Percentiles rank a stretch among this genome's conserved stretches.
Conservation (phyloP, 2,113 vertebrate genomes). For the Morone chrysops region DNA sequence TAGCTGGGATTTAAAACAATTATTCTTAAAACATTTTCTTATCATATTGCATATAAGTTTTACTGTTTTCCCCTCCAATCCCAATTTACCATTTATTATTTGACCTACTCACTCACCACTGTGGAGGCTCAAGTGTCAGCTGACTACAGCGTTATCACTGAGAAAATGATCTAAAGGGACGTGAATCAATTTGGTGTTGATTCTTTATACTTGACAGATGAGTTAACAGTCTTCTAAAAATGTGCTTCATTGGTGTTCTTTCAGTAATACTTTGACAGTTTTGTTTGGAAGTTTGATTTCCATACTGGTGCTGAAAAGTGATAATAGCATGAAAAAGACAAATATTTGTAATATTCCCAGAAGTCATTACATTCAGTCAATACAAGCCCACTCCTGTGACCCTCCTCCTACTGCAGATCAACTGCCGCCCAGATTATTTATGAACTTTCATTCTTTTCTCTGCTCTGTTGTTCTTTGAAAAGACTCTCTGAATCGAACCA, state of each 20-base stretch:
- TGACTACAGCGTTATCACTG: not conserved
- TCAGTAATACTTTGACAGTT: not conserved
- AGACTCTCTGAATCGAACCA: not conserved
- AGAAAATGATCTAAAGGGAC: not conserved
- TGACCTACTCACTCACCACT: not conserved
- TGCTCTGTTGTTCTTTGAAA: conserved; percentile 19
- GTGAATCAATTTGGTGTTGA: not conserved
- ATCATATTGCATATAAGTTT: too few relatives aligned
- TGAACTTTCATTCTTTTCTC: conserved; percentile 4
- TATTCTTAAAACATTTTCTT: too few relatives aligned
- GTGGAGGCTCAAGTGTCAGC: not conserved
- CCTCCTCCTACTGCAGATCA: conserved; percentile 37
- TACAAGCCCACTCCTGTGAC: conserved; percentile 14
- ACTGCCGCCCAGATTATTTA: not conserved
- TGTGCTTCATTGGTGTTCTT: not conserved
- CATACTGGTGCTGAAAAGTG: conserved; percentile 15
- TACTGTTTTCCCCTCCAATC: not conserved
- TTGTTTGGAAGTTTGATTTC: not conserved
- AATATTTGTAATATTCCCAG: conserved; percentile 23
- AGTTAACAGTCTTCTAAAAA: not conserved
- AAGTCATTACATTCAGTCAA: conserved; percentile 39
- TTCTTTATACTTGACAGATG: not conserved
- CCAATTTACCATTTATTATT: not conserved
- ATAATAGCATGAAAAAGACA: conserved; percentile 22
- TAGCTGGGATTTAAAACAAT: not conserved